Base-by-base conservation (phyloP, 37 sponge, comb jelly and placozoan species). In the Spongia lamella region DNA sequence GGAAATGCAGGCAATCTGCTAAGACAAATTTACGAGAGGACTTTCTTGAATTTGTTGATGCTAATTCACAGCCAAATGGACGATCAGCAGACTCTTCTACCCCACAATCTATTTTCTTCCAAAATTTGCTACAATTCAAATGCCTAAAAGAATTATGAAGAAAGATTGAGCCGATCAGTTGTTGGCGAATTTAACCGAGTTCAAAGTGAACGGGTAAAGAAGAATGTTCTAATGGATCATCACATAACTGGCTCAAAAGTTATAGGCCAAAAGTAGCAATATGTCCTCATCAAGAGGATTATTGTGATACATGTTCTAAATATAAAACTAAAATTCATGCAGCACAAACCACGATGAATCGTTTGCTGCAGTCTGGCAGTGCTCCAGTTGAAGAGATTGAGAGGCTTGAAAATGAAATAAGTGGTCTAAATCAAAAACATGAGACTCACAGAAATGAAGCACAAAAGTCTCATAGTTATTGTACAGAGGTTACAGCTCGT, bases 11-110 rank as follows among this genome's bases (percentile, higher is more conserved):
- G 14, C 61, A 81, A 36, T 38, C 29, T 39, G 75, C 83, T 50
- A 84, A 58, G 43, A 31, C 50, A 26, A 52, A 60, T 34, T 25
- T 52, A 25, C 16, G 21, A 53, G 68, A 38, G 7, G 75, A 70
- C 3, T 85, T 85, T 30, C 67, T 85, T 33, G 38, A 49, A 62
- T 86, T 80, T 75, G 87, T 80, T 3, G 87, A 86, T 74, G 63
- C 63, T 6, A 74, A 66, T 32, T 49, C 56, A 20, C 75, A 73
- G 33, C 80, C 80, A 20, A 86, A 86, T 66, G 75, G 86, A 17
- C 66, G 80, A 27, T 67, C 67, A 33, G 68, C 75, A 24, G 86
- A 75, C 3, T 79, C 79, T 57, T 85, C 38, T 33, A 57, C 68
- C 55, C 60, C 86, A 1, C 67, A 71, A 35, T 85, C 60, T 35